phyloP scores from a whole-genome alignment of 2,113 vertebrate species.

The Melanerpes aurifrons region DNA sequence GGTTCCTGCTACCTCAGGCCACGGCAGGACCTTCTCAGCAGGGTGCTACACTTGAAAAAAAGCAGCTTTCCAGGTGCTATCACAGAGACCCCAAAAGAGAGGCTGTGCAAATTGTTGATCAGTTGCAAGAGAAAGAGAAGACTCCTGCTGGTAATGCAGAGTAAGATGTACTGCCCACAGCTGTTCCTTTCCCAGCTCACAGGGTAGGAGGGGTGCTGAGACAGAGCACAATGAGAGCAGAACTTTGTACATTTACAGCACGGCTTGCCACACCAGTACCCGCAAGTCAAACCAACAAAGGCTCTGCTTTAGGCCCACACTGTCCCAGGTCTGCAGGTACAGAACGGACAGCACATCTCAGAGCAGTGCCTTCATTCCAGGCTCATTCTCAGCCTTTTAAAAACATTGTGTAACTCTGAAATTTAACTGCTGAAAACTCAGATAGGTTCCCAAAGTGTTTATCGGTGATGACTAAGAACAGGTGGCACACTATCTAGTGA shows the following conservation, averaged over 20 bases:
- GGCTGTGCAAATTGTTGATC: background rate
- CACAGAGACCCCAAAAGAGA: background rate
- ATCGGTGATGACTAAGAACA: background rate
- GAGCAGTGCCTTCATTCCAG: background rate
- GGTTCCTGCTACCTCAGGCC: background rate
- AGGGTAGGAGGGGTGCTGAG: background rate
- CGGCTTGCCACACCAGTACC: rapidly evolving
- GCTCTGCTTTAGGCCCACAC: background rate
- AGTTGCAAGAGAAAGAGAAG: background rate
- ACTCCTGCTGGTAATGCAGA: background rate
- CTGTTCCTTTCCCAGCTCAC: rapidly evolving
- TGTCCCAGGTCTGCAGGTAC: rapidly evolving
- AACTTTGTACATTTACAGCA: background rate
- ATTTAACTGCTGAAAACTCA: background rate
- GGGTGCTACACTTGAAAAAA: background rate
- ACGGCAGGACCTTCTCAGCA: background rate
- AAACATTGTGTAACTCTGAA: background rate
- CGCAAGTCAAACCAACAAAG: background rate
- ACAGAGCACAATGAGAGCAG: rapidly evolving
- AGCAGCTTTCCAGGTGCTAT: background rate
- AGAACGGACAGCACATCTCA: background rate
- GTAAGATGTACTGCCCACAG: background rate
- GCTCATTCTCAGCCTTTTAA: background rate
- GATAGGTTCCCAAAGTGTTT: background rate
- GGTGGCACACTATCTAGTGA: background rate